Percentiles rank a stretch among this genome's conserved stretches.
Evolutionary conservation across 2,113 vertebrate species (phyloP).

Genomic region (Scortum barcoo): DNA sequence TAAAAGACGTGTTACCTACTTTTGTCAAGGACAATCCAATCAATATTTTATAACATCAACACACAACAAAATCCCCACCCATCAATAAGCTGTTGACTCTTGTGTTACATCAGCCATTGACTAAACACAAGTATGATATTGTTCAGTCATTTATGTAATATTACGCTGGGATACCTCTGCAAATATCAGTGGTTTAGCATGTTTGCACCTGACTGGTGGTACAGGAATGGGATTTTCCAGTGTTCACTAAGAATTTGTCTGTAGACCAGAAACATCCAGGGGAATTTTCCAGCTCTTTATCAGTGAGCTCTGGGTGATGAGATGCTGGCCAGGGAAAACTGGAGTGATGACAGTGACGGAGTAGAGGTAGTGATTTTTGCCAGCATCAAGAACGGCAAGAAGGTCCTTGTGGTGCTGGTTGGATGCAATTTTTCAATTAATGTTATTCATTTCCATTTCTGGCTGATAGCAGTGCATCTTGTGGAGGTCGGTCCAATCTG

Average conservation of each 20-base stretch:
- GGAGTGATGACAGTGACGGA: constrained; percentile 49
- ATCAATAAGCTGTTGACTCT: background rate
- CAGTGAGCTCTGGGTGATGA: constrained; percentile 23
- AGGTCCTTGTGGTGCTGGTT: constrained; percentile 3
- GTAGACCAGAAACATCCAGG: background rate
- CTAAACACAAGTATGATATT: background rate
- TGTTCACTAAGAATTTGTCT: constrained; percentile 16
- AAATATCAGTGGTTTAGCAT: background rate
- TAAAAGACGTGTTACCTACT: background rate
- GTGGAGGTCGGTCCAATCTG: constrained; percentile 28
- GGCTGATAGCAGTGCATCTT: constrained; percentile 14
- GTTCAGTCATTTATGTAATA: background rate
- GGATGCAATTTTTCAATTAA: constrained; percentile 50
- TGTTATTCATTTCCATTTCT: constrained; percentile 44
- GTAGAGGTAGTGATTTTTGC: constrained; percentile 31
- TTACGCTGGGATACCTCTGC: background rate
- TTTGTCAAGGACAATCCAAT: constrained; percentile 31
- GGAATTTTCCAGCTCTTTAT: constrained; percentile 30
- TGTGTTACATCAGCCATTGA: background rate
- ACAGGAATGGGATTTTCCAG: background rate
- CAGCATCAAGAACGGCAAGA: constrained; percentile 4
- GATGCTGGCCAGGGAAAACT: constrained; percentile 14
- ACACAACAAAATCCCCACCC: background rate
- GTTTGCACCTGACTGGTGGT: background rate
- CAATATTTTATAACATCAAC: constrained; percentile 14